Evolutionary conservation across 2,888 invertebrate genomes (phyloP).

Genomic region (Acanthosoma haemorrhoidale): DNA sequence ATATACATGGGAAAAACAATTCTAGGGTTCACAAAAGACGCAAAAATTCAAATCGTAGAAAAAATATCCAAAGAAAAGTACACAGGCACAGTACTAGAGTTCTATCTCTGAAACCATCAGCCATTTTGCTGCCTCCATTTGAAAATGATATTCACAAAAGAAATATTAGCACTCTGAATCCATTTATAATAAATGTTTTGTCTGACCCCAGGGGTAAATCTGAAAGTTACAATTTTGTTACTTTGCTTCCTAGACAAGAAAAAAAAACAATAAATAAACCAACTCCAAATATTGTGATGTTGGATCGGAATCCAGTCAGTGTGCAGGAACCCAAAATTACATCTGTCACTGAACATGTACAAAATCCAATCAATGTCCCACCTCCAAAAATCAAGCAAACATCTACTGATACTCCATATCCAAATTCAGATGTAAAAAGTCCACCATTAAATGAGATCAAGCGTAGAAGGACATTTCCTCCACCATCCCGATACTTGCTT

Average conservation of each 20-base stretch:
- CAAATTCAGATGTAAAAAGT: neutral
- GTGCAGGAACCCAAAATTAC: neutral
- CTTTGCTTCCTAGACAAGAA: neutral
- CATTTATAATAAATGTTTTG: constrained; percentile 28
- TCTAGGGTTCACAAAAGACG: neutral
- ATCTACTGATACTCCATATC: neutral
- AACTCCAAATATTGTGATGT: neutral
- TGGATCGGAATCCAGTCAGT: neutral
- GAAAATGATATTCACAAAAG: neutral
- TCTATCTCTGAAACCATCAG: constrained; percentile 34
- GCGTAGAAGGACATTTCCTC: neutral
- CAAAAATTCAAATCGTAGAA: neutral
- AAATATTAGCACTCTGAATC: neutral
- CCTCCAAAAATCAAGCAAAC: neutral
- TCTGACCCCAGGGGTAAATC: neutral
- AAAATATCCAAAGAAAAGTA: constrained; percentile 2
- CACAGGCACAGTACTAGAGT: constrained; percentile 40
- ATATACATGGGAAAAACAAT: neutral
- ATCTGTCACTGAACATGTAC: neutral
- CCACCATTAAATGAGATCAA: neutral
- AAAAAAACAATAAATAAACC: neutral
- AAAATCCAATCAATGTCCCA: neutral
- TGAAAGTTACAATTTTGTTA: neutral
- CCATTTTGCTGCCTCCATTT: constrained; percentile 37
- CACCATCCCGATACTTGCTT: neutral